phyloP scores from a whole-genome alignment of 2,888 invertebrate species.

The Miltochrista miniata region DNA sequence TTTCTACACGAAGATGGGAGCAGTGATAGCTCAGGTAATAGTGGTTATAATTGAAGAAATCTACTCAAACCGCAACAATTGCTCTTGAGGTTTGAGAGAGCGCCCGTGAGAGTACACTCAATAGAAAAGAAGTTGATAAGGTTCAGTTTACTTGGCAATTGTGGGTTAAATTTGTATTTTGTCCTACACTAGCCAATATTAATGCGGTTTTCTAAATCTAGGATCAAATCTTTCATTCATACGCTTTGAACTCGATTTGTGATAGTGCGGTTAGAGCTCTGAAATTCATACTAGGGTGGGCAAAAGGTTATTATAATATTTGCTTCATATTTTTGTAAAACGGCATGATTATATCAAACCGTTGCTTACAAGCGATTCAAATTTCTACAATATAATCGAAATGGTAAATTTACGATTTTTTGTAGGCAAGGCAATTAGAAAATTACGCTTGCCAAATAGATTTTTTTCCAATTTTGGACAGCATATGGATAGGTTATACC shows the following conservation, averaged over 20 bases:
- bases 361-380: too few species aligned
- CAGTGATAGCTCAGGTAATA: conserved; percentile 43
- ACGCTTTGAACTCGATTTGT: not conserved
- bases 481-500: too few species aligned
- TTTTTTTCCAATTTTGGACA: too few species aligned
- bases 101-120: conserved; percentile 10
- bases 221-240: not conserved
- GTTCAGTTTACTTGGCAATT: not conserved
- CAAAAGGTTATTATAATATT: too few species aligned
- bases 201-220: not conserved
- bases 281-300: too few species aligned
- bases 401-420: not conserved
- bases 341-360: too few species aligned
- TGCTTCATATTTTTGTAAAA: too few species aligned
- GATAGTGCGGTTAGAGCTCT: too few species aligned
- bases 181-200: not conserved
- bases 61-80: conserved; percentile 55
- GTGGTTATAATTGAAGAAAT: conserved; percentile 66
- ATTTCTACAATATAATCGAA: too few species aligned
- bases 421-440: too few species aligned
- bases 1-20: conserved; percentile 54
- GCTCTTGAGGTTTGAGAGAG: conserved; percentile 13
- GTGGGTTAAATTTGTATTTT: not conserved
- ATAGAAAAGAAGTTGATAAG: not conserved
- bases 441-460: too few species aligned